These are phyloP conservation scores for Monochamus alternatus DNA, from an alignment of 2,888 invertebrate genomes.

Conservation along the genomic window DNA sequence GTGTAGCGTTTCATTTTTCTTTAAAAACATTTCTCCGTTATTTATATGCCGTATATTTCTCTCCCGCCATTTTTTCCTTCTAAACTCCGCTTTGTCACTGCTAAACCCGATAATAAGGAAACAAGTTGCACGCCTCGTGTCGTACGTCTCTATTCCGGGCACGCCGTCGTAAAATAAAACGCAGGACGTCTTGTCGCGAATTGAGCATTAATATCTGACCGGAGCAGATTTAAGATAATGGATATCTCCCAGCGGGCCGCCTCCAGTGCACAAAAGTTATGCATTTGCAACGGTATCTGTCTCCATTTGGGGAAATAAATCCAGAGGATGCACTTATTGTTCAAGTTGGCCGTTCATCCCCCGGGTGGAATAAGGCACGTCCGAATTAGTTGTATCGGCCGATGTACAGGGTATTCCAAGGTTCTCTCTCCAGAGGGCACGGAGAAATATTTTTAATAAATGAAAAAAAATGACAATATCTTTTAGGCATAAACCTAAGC, in stretches of 20 bases:
- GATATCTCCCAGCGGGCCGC: slow-evolving; percentile 37
- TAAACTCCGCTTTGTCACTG: slow-evolving; percentile 7
- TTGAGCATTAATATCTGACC: slow-evolving; percentile 43
- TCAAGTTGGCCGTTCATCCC: slow-evolving; percentile 41
- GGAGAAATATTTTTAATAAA: no score
- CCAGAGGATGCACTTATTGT: slow-evolving; percentile 43
- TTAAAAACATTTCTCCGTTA: background rate
- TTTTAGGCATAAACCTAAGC: no score
- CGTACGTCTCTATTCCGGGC: slow-evolving; percentile 6
- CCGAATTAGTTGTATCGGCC: slow-evolving; percentile 45
- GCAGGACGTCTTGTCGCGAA: slow-evolving; percentile 7
- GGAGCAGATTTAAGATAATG: slow-evolving; percentile 43
- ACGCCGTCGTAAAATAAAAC: slow-evolving; percentile 12
- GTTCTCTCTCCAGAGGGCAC: no score
- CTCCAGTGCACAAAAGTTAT: slow-evolving; percentile 31
- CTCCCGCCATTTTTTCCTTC: slow-evolving; percentile 1
- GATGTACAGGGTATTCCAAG: no score
- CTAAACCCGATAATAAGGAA: slow-evolving; percentile 12
- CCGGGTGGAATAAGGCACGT: slow-evolving; percentile 41
- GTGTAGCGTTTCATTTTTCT: no score
- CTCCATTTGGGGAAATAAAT: slow-evolving; percentile 45
- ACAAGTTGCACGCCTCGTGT: slow-evolving; percentile 9
- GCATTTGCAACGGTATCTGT: slow-evolving; percentile 40
- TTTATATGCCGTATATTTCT: background rate
- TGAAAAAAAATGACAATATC: no score